Base-by-base conservation (phyloP, 1,140 invertebrate species). In the Brachionus asplanchnoidis region DNA sequence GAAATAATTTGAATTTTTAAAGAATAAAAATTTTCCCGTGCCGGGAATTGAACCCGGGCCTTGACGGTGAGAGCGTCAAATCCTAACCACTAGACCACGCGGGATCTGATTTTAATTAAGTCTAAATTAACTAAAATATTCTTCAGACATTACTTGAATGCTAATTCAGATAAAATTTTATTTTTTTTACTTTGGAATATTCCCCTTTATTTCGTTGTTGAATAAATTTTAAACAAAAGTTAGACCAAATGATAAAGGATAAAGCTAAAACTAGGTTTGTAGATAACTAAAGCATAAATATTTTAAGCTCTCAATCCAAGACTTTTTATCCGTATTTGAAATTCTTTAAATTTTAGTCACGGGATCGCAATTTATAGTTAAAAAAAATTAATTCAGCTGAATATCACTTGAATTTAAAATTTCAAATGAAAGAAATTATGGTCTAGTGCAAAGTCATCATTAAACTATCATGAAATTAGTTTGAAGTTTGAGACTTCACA, bases 401-500 rank as follows among this genome's bases (percentile, higher is more conserved):
- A n/a, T 11, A 68, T 68, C n/a, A 68, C 28, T 68, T 36, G 32
- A 68, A 17, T 11, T 32, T n/a, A 68, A 7, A 6, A 1, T 60
- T 20, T 20, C 1, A 56, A 60, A 20, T 60, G 44, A 68, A 68
- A 68, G n/a, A 68, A 68, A 32, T 26, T 66, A 40, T 32, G 28
- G 23, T 40, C 8, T 28, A 14, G 66, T 68, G 14, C 26, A 68
- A 68, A 68, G 66, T 68, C 66, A 12, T 32, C 26, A 68, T 68
- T 20, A 1, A 42, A 32, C 4, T 12, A 28, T 42, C 40, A 14
- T 42, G 20, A 73, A 40, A 42, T 73, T 17, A 42, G 17, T 44
- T 73, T 73, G 68, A 73, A 73, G 40, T 73, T 73, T 73, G 68
- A 73, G 40, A 73, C 40, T 73, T 42, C 20, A 42, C 20, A 42